Conservation (phyloP, 2,113 vertebrate species). For the Calyptomena viridis region DNA sequence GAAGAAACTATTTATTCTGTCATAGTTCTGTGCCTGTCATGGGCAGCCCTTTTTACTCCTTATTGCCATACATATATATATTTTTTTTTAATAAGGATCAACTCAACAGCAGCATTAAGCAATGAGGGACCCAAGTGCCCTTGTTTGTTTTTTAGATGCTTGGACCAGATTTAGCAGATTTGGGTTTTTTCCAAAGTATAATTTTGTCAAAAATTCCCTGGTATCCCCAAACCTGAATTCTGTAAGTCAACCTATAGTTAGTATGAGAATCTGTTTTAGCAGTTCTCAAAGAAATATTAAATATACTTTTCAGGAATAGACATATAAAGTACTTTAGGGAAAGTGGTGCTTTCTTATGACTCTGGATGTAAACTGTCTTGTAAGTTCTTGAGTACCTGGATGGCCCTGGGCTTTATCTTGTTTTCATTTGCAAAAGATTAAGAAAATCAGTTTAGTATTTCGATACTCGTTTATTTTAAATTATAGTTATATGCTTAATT, state of each 20-base stretch:
- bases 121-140: not conserved
- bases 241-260: conserved; percentile 35
- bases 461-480: not conserved
- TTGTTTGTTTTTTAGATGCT: not conserved
- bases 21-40: conserved; percentile 20
- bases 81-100: not conserved
- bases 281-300: conserved; percentile 35
- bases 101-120: not conserved
- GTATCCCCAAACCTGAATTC: not conserved
- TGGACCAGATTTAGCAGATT: conserved; percentile 72
- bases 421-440: not conserved
- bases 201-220: not conserved
- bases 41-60: conserved; percentile 41
- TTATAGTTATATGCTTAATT: not conserved
- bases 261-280: conserved; percentile 18
- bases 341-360: conserved; percentile 27
- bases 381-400: not conserved
- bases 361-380: conserved; percentile 4
- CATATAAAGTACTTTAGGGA: not conserved
- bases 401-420: not conserved
- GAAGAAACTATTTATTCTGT: conserved; percentile 8
- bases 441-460: conserved; percentile 12
- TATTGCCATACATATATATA: not conserved
- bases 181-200: not conserved
- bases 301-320: not conserved